Base-by-base conservation (phyloP, 2,888 invertebrate genomes). In the Osmoderma eremita region DNA sequence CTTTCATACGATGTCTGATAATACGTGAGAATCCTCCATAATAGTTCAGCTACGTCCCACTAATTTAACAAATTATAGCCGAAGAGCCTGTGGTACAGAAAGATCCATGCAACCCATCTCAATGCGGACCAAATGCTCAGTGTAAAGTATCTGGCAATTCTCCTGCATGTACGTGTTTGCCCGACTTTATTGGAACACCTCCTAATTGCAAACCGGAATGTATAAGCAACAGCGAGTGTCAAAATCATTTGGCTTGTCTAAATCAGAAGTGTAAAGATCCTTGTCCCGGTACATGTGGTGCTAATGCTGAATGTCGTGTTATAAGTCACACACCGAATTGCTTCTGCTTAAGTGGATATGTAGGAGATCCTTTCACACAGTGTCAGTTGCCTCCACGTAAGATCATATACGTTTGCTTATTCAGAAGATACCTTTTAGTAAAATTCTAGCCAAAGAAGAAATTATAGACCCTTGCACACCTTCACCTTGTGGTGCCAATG, bases 171-270 rank as follows among this genome's bases (percentile, higher is more conserved):
- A 90, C 91, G 10, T 94, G 94, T 75, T 82, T 89, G 24, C 83
- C 85, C 58, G 88, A 87, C 70, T 91, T 87, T 75, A 82, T 86
- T 48, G 92, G 92, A 24, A 83, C 87, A 22, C 92, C 93, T 41
- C 92, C 92, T 1, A 88, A 90, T 74, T 93, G 93, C 76, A 86
- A 89, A 72, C 92, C 92, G 2, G 93, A 93, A 83, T 94, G 94
- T 80, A 86, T 90, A 48, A 89, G 89, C 71, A 93, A 92, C 78
- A 87, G 88, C 5, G 92, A 93, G 80, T 93, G 93, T 78, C 79
- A 87, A 12, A 86, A 85, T 71, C 85, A 88, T 71, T 83, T 88
- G 69, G 91, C 92, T 3, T 94, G 93, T 78, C 87, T 90, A 49
- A 91, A 90, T 80, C 88, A 90, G 77, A 92, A 91, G 83, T 93